phyloP scores from a whole-genome alignment of 2,888 invertebrate species.

The Diloba caeruleocephala region DNA sequence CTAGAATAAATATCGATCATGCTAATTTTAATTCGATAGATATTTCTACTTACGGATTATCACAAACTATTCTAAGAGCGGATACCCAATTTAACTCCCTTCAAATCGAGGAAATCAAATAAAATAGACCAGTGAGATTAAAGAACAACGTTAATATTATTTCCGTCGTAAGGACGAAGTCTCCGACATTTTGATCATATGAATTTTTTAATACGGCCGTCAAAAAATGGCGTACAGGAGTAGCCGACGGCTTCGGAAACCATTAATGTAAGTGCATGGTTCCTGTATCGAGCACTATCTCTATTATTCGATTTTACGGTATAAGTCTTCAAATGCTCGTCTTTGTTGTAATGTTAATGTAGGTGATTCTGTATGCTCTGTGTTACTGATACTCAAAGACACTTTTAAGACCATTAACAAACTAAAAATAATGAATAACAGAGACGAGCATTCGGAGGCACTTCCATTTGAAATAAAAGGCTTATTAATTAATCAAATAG shows the following conservation, averaged over 20 bases:
- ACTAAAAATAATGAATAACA: too few relatives aligned
- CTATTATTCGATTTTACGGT: slow-evolving; percentile 52
- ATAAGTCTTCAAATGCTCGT: slow-evolving; percentile 31
- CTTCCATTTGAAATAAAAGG: too few relatives aligned
- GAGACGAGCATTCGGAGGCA: too few relatives aligned
- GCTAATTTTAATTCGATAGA: too few relatives aligned
- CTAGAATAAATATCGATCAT: slow-evolving; percentile 29
- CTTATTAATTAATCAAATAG: too few relatives aligned
- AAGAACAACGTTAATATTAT: slow-evolving; percentile 61
- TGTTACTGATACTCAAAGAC: slow-evolving; percentile 8
- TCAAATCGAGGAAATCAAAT: slow-evolving; percentile 46
- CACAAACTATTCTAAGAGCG: too few relatives aligned
- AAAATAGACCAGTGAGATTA: slow-evolving; percentile 56
- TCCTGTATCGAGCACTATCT: slow-evolving; percentile 55
- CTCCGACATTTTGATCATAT: slow-evolving; percentile 68
- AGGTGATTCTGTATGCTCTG: too few relatives aligned
- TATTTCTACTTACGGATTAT: too few relatives aligned
- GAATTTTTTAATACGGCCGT: slow-evolving; percentile 71
- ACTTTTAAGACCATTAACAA: neutral
- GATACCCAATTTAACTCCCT: slow-evolving; percentile 2
- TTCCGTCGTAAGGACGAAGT: slow-evolving; percentile 38
- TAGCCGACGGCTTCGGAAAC: slow-evolving; percentile 65
- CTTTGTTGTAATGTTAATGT: slow-evolving; percentile 20
- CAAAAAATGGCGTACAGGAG: slow-evolving; percentile 70
- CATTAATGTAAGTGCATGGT: slow-evolving; percentile 79